A percentile compares a stretch with the other conserved stretches of the same genome.
phyloP scores from a whole-genome alignment of 2,113 vertebrate genomes.

The Gulo gulo region DNA sequence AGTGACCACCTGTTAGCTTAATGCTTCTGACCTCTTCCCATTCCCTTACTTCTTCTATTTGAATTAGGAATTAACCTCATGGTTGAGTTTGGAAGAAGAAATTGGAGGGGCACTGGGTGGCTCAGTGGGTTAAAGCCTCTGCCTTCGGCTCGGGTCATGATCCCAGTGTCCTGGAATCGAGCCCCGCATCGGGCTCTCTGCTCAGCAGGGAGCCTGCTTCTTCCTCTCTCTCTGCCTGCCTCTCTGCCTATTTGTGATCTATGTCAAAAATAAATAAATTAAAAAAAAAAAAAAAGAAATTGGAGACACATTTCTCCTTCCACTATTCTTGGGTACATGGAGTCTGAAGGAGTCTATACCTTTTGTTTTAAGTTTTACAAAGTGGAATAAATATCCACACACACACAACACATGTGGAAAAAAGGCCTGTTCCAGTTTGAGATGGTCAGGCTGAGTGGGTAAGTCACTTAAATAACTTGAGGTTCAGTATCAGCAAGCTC shows the following conservation, averaged over 20 bases:
- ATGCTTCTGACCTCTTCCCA: background rate
- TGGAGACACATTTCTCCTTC: background rate
- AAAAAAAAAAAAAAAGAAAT: too few species aligned
- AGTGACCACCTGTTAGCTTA: background rate
- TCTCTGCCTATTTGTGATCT: too few species aligned
- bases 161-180: too few species aligned
- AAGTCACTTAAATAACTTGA: background rate
- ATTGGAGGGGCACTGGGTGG: too few species aligned
- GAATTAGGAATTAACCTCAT: background rate
- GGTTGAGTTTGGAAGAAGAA: background rate
- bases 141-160: too few species aligned
- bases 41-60: background rate
- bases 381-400: background rate
- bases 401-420: background rate
- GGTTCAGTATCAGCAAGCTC: background rate
- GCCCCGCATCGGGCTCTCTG: too few species aligned
- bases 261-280: too few species aligned
- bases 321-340: background rate
- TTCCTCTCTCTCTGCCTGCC: too few species aligned
- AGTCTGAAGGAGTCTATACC: background rate
- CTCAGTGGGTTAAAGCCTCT: too few species aligned
- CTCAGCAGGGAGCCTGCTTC: too few species aligned
- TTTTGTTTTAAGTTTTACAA: background rate
- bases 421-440: background rate
- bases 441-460: background rate